A percentile compares a stretch with the other conserved stretches of the same genome.
These are phyloP conservation scores for Hydrozoanthus tunicans DNA, from an alignment of 64 coral and sea anemone genomes.

Conservation along the genomic window DNA sequence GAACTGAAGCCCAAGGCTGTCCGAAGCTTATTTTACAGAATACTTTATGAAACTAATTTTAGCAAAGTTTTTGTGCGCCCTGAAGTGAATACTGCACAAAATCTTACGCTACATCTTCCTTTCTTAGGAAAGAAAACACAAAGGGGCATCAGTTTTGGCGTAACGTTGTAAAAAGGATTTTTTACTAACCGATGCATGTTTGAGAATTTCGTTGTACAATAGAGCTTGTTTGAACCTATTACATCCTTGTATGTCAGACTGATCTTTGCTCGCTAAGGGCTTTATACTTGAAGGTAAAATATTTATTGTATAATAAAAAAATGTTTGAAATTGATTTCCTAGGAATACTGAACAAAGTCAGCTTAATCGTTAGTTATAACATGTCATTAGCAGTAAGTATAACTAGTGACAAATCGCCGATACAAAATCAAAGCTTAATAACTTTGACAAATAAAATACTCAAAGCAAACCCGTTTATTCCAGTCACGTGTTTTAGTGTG, in stretches of 20 bases:
- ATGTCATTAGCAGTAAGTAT: neutral
- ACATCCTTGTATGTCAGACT: neutral
- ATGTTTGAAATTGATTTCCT: neutral
- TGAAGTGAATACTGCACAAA: constrained; percentile 9
- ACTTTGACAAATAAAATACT: constrained; percentile 11
- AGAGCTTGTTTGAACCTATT: neutral
- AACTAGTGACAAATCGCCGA: neutral
- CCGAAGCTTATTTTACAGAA: neutral
- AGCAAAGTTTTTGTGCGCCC: neutral
- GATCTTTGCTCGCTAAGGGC: neutral
- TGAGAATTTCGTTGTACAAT: constrained; percentile 45
- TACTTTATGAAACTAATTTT: constrained; percentile 40
- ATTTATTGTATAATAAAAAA: neutral
- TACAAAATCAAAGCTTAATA: neutral
- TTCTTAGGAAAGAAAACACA: constrained; percentile 3
- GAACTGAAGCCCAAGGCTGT: neutral
- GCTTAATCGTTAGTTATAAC: neutral
- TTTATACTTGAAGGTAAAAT: neutral
- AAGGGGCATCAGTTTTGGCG: constrained; percentile 6
- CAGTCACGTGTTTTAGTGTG: too few relatives aligned
- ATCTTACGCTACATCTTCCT: neutral
- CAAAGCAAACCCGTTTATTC: neutral
- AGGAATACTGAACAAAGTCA: neutral
- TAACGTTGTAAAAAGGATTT: constrained; percentile 52
- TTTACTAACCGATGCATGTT: constrained; percentile 15